Evolutionary conservation across 2,113 vertebrate species (phyloP), one percentile per base, ranked within the genome.

Genomic region (Lophius piscatorius): DNA sequence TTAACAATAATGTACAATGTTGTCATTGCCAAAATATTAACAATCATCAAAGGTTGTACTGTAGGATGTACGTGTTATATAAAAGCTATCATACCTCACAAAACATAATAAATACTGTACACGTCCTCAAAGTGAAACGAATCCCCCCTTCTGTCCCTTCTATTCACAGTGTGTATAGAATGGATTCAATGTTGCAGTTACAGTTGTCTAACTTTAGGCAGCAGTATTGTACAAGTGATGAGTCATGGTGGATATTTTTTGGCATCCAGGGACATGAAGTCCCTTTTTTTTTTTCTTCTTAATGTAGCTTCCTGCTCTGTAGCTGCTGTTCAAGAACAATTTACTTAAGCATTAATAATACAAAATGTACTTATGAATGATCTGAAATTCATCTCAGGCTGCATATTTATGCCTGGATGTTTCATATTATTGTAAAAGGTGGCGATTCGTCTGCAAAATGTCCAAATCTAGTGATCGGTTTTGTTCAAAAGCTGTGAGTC

Each of bases 71-170:
- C 55, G 52, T 64, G 63, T 79, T 57, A 73, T 85, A 87, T 74
- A 87, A 86, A 88, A 83, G 63, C 71, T 78, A 73, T 87, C 73
- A 79, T 73, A 62, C 60, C 70, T 76, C 67, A 50, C 78, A 76
- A 78, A 87, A 79, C 83, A 82, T 87, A 91, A 89, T 90, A 90
- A 91, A 91, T 91, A 90, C 87, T 91, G 80, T 90, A 90, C 88
- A 90, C 73, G 23, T 88, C 58, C 64, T 72, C 55, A 59, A 74
- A 61, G 56, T 60, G 3, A 58, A 83, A 51, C 65, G 66, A 48
- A 45, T 29, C 50, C 42, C 67, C 49, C 42, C 17, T 17, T n/a
- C 46, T 35, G n/a, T 70, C 68, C 29, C 68, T 61, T 38, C 20
- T 50, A 63, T 78, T 81, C 63, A 83, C 80, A 84, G 68, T 80